Percentiles rank a stretch among this genome's conserved stretches.
phyloP scores from a whole-genome alignment of 1,140 invertebrate genomes.

The Achroia grisella region DNA sequence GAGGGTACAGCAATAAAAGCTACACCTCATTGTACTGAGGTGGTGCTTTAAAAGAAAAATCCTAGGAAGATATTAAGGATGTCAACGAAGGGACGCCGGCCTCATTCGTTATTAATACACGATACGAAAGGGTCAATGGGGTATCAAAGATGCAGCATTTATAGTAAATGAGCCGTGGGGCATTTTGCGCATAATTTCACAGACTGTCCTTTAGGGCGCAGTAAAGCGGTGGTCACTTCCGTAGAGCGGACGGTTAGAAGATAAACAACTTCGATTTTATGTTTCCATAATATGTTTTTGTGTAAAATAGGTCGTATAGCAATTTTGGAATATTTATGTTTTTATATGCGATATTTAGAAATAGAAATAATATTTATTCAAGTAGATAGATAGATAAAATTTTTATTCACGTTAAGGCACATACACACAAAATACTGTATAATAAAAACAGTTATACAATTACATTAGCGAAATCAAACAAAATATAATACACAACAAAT shows the following conservation, averaged over 20 bases:
- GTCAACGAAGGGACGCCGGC: conserved; percentile 1
- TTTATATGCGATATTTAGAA: conserved; percentile 2
- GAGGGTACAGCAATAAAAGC: too few relatives aligned
- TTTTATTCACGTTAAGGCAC: too few relatives aligned
- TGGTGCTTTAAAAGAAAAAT: not conserved
- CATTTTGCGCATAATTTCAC: conserved; percentile 61
- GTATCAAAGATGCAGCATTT: conserved; percentile 52
- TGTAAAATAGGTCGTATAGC: too few relatives aligned
- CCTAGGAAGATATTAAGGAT: conserved; percentile 7
- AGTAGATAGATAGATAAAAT: too few relatives aligned
- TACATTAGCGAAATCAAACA: too few relatives aligned
- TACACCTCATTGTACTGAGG: too few relatives aligned
- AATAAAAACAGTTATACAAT: too few relatives aligned
- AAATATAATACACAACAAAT: too few relatives aligned
- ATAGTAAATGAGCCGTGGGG: conserved; percentile 55
- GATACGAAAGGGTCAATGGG: conserved; percentile 42
- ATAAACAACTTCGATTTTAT: conserved; percentile 15
- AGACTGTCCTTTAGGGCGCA: conserved; percentile 17
- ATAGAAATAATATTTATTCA: too few relatives aligned
- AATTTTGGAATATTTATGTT: too few relatives aligned
- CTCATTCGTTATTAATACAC: conserved; percentile 46
- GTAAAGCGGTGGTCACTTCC: conserved; percentile 2
- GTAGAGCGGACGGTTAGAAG: conserved; percentile 7
- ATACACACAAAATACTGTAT: too few relatives aligned
- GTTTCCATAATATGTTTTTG: too few relatives aligned